Conservation (phyloP, 2,113 vertebrate genomes). For the Castor canadensis region DNA sequence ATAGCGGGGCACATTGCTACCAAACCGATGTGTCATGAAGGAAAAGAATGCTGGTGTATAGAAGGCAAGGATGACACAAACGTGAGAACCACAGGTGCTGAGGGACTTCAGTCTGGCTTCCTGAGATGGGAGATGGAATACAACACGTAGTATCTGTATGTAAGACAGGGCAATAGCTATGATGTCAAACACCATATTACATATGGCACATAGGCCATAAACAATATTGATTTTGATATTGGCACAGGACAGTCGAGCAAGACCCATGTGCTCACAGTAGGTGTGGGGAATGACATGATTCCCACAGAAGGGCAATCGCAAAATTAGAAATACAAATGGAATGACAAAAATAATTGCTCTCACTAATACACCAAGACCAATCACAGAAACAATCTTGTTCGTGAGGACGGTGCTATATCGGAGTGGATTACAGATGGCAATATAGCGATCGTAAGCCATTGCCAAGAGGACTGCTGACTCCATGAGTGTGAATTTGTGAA, state of each 20-base stretch:
- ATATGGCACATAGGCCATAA: slow-evolving; percentile 58
- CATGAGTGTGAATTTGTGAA: slow-evolving; percentile 62
- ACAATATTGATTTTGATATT: slow-evolving; percentile 50
- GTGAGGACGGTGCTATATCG: slow-evolving; percentile 62
- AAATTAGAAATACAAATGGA: slow-evolving; percentile 66
- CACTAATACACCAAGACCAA: slow-evolving; percentile 19
- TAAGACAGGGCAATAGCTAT: slow-evolving; percentile 52
- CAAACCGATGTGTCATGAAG: slow-evolving; percentile 76
- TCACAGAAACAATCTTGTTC: slow-evolving; percentile 22
- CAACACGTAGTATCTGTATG: not conserved
- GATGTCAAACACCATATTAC: slow-evolving; percentile 56
- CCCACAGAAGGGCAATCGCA: slow-evolving; percentile 64
- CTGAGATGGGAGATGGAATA: slow-evolving; percentile 39
- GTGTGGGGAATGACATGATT: slow-evolving; percentile 51
- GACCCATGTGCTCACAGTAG: slow-evolving; percentile 71
- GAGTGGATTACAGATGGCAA: slow-evolving; percentile 75
- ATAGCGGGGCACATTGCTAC: slow-evolving; percentile 42
- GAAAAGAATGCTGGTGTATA: slow-evolving; percentile 73
- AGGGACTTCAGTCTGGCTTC: slow-evolving; percentile 66
- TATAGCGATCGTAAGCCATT: slow-evolving; percentile 72
- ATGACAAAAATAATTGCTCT: slow-evolving; percentile 46
- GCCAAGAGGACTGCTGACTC: slow-evolving; percentile 69
- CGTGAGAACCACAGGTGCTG: slow-evolving; percentile 71
- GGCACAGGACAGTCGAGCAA: slow-evolving; percentile 55
- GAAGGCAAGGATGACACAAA: slow-evolving; percentile 68